Base-by-base conservation (phyloP, 2,113 vertebrate species). In the Mobula hypostoma region DNA sequence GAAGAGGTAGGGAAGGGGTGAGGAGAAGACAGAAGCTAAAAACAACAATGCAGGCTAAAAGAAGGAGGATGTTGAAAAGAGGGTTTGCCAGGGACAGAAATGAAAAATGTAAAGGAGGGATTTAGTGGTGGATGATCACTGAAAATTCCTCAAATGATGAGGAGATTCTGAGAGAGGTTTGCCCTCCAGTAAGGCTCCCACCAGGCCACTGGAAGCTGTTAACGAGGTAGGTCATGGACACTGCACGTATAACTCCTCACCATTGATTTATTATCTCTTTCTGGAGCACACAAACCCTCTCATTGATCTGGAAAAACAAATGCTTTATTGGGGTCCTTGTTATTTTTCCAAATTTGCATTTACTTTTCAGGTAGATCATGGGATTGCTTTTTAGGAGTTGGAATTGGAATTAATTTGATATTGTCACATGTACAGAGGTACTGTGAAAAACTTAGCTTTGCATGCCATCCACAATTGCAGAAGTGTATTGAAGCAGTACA, bases 1-100 rank as follows among this genome's bases (percentile, higher is more conserved):
- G 95, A 96, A 95, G 94, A 95, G 94, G 94, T 95, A 88, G 68
- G 94, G 94, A 94, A 94, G 58, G 95, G 95, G 95, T 56, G 94
- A 94, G 95, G 94, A 95, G 95, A 95, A 96, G 83, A 72, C 74
- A 93, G 95, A 94, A 95, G 95, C 94, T 94, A 94, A 94, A 95
- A 95, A 21, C 29, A 36, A 5, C 1, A 56, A 4, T 58, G 56
- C 5, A 36, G 63, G 63, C 7, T 36, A 70, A 15, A 29, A 2
- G 29, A 21, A 29, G 48, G 83, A 5, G 14, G 14, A 8, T 14
- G 14, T 66, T 66, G 63, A 14, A 66, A 27, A 61, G 24, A 61
- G 83, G 1, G 48, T 21, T n/a, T 14, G 79, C 12, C 36, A 17
- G 36, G 77, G 15, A 48, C 14, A 19, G 6, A 21, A 36, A 48